Conservation (phyloP, 1,140 invertebrate genomes). For the Pogonomyrmex barbatus region DNA sequence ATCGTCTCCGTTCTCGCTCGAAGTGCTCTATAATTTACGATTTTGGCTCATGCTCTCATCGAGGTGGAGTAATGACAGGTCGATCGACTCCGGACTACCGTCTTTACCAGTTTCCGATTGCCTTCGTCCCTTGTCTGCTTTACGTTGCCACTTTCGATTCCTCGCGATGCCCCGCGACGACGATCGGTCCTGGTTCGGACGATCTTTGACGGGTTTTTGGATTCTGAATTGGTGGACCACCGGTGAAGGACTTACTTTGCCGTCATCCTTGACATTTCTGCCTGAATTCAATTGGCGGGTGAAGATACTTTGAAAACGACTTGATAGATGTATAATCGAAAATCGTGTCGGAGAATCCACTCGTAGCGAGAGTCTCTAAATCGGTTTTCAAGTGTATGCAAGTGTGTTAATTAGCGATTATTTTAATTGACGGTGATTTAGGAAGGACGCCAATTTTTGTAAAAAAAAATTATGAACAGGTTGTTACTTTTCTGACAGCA, state of each 20-base stretch:
- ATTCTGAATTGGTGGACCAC: constrained; percentile 18
- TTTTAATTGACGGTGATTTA: not conserved
- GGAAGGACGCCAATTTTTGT: too few relatives aligned
- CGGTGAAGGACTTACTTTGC: constrained; percentile 12
- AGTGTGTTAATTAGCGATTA: not conserved
- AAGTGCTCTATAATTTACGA: constrained; percentile 72
- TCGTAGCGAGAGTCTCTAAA: not conserved
- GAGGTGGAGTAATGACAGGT: constrained; percentile 77
- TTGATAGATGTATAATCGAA: not conserved
- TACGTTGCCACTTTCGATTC: constrained; percentile 71
- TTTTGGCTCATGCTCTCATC: constrained; percentile 74
- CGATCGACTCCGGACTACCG: constrained; percentile 72
- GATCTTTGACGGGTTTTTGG: constrained; percentile 36
- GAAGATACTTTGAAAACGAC: not conserved
- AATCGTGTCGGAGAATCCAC: not conserved
- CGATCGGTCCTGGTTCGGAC: constrained; percentile 28
- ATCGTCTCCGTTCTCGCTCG: constrained; percentile 43
- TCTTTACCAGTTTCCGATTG: constrained; percentile 70
- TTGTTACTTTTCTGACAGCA: not conserved
- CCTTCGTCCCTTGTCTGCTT: constrained; percentile 58
- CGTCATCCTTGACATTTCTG: constrained; percentile 24
- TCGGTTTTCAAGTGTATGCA: not conserved
- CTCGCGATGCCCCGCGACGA: constrained; percentile 20
- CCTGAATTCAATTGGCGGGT: not conserved
- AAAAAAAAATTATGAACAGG: not conserved